phyloP scores from a whole-genome alignment of 2,113 vertebrate genomes.

The Pteruthius melanotis region DNA sequence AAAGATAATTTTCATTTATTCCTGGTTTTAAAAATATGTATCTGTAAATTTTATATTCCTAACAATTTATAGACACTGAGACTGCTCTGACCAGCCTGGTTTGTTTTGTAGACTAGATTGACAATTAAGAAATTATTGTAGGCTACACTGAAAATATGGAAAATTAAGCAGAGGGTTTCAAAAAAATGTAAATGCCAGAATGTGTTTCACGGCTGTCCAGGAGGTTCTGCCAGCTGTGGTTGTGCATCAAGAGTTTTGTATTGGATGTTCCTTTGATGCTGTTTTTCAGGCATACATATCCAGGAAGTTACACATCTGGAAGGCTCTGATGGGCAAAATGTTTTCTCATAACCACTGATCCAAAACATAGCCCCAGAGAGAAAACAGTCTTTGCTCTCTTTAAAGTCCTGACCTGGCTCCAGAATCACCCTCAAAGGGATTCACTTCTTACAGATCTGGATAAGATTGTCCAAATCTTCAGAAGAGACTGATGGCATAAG shows the following conservation, averaged over 20 bases:
- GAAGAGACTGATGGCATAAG: background rate
- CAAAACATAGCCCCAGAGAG: background rate
- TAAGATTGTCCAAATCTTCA: background rate
- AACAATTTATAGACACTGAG: background rate
- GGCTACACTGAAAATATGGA: background rate
- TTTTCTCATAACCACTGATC: background rate
- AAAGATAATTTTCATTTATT: background rate
- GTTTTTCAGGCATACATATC: background rate
- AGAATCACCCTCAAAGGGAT: background rate
- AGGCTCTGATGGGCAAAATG: rapidly evolving
- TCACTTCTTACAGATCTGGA: background rate
- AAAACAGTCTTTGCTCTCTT: background rate
- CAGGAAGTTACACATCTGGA: background rate
- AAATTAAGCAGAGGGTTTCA: background rate
- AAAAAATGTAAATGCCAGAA: background rate
- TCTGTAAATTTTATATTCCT: background rate
- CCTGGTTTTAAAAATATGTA: background rate
- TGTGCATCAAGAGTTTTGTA: background rate
- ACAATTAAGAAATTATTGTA: background rate
- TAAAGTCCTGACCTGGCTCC: background rate
- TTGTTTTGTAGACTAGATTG: background rate
- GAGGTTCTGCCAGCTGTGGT: background rate
- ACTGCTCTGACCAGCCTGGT: rapidly evolving
- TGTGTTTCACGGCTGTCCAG: background rate
- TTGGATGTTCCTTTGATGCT: background rate